Evolutionary conservation across 2,113 vertebrate species (phyloP), one percentile per base, ranked within the genome.

Genomic region (Zosterops borbonicus): DNA sequence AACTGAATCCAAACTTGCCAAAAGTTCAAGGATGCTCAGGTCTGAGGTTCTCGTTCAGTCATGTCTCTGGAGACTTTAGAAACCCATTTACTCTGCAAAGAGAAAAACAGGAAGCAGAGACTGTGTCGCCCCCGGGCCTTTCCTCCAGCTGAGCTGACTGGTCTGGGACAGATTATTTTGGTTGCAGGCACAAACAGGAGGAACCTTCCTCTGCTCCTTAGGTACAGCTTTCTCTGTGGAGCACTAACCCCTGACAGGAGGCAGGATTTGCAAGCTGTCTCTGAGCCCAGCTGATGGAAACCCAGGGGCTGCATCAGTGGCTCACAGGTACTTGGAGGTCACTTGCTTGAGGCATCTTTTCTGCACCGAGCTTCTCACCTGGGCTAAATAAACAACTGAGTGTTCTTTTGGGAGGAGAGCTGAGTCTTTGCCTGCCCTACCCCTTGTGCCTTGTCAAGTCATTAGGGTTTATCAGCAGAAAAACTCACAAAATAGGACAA

Each of bases 51-150:
- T 85, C 23, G 8, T 69, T 87, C 95, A 94, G 73, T 35, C 35
- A 25, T 1, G 1, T 80, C 90, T 85, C 75, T 70, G 39, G 87
- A 86, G 79, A 80, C 58, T 37, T 63, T 13, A 83, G 75, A 87
- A 95, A 87, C 27, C 39, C 20, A 1, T 95, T 91, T 76, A 60
- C 71, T 20, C 35, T 68, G 39, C 0, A 0, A 82, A 92, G 74
- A 87, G 83, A 91, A 95, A 97, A 97, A 94, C 84, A 96, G 93
- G 93, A 96, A 95, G 82, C 87, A 79, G 78, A 90, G 46, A 65
- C 75, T 69, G 41, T 94, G 55, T 91, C 70, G 42, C 8, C 49
- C 89, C 84, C 0, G 0, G 84, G 67, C 78, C 35, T 95, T 96
- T 97, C 94, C 87, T 97, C 93, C 79, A 47, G 95, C 93, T 83